Conservation (phyloP, 1,140 invertebrate species). For the Drosophila pruinosa region DNA sequence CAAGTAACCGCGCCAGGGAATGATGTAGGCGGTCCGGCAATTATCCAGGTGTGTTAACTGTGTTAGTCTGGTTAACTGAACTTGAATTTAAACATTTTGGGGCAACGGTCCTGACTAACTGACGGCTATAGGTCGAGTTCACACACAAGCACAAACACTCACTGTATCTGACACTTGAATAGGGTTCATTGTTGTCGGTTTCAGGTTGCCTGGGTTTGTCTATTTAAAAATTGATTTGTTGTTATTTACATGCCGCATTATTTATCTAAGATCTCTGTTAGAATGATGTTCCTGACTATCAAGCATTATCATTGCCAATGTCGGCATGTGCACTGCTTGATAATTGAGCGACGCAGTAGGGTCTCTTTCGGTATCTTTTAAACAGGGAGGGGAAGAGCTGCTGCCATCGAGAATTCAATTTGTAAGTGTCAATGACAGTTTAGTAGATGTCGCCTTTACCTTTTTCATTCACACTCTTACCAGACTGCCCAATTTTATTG, state of each 20-base stretch:
- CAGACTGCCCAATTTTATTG: slow-evolving; percentile 53
- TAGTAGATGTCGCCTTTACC: slow-evolving; percentile 35
- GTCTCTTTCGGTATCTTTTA: neutral
- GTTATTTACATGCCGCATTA: slow-evolving; percentile 77
- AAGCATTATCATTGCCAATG: slow-evolving; percentile 34
- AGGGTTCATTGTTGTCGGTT: slow-evolving; percentile 61
- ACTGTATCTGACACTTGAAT: slow-evolving; percentile 44
- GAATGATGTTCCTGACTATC: slow-evolving; percentile 31
- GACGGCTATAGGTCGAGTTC: slow-evolving; percentile 44
- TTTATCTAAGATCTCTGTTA: slow-evolving; percentile 62
- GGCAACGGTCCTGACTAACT: slow-evolving; percentile 27
- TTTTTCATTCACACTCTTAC: slow-evolving; percentile 4
- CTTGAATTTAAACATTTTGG: slow-evolving; percentile 56
- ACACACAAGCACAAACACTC: neutral
- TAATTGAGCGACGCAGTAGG: slow-evolving; percentile 50
- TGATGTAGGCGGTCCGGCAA: neutral
- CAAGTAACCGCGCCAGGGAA: neutral
- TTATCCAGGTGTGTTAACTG: slow-evolving; percentile 32
- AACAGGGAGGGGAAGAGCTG: neutral
- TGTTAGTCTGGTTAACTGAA: slow-evolving; percentile 55
- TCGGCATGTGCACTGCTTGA: slow-evolving; percentile 30
- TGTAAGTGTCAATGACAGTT: slow-evolving; percentile 76
- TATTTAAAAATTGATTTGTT: slow-evolving; percentile 80
- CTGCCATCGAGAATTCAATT: slow-evolving; percentile 70
- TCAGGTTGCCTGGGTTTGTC: neutral